Evolutionary conservation across 2,888 invertebrate genomes (phyloP).

Genomic region (Timandra comae): DNA sequence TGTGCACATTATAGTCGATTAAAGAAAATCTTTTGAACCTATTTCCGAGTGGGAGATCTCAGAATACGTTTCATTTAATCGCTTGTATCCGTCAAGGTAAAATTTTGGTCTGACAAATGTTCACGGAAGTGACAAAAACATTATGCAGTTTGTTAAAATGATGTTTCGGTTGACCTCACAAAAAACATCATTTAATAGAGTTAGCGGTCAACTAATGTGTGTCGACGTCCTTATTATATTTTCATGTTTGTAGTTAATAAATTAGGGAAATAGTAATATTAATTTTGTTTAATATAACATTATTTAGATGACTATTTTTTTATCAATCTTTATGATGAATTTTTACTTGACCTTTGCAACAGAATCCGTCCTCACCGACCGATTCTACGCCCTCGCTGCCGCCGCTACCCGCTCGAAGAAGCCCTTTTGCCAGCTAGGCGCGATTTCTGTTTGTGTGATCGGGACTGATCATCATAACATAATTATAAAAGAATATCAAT

Average conservation of each 20-base stretch:
- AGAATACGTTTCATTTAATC: conserved; percentile 20
- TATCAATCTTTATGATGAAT: too few species aligned
- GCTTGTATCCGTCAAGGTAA: conserved; percentile 35
- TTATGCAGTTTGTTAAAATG: conserved; percentile 37
- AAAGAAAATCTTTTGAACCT: conserved; percentile 34
- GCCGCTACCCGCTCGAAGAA: too few species aligned
- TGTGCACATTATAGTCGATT: conserved; percentile 32
- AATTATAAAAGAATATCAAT: too few species aligned
- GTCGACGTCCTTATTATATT: conserved; percentile 18
- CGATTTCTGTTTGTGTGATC: too few species aligned
- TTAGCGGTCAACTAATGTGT: conserved; percentile 23
- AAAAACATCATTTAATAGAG: conserved; percentile 24
- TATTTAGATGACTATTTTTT: too few species aligned
- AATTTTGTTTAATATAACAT: too few species aligned
- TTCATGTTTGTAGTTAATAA: conserved; percentile 15
- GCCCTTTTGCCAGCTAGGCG: too few species aligned
- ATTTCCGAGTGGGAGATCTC: conserved; percentile 39
- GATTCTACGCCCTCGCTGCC: too few species aligned
- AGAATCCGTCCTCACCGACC: too few species aligned
- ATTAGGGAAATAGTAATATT: conserved; percentile 14
- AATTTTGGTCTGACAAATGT: conserved; percentile 35
- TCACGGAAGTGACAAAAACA: conserved; percentile 43
- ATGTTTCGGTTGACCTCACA: conserved; percentile 35
- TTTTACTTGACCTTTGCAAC: too few species aligned
- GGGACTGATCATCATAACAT: too few species aligned